These are phyloP conservation scores for Anolis apletophallus DNA, from an alignment of 2,797 vertebrate species.

Conservation along the genomic window DNA sequence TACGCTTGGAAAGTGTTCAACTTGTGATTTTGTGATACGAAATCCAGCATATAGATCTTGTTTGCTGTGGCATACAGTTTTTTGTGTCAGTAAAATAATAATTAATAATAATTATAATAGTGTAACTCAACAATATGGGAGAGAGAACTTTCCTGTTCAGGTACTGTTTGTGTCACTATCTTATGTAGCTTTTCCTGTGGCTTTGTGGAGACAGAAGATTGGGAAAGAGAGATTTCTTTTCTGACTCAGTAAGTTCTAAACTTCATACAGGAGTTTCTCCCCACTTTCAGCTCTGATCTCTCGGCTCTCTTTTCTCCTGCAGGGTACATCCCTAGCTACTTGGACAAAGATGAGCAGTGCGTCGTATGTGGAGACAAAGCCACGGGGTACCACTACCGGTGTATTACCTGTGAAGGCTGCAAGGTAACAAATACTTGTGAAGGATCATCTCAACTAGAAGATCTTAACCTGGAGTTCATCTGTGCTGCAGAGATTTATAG, in stretches of 20 bases:
- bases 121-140: conserved; percentile 1
- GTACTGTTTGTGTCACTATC: not conserved
- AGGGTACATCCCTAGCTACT: conserved; percentile 99
- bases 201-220: not conserved
- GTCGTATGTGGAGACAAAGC: conserved; percentile 98
- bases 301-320: conserved; percentile 42
- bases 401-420: conserved; percentile 99
- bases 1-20: too few species aligned
- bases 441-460: not conserved
- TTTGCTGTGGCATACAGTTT: too few species aligned
- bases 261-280: not conserved
- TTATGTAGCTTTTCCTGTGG: not conserved
- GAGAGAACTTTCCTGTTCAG: not conserved
- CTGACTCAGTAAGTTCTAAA: conserved; percentile 8
- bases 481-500: not conserved
- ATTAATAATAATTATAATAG: too few species aligned
- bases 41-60: too few species aligned
- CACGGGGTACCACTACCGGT: conserved; percentile 98
- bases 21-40: too few species aligned
- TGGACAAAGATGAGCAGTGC: conserved; percentile 99
- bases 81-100: too few species aligned
- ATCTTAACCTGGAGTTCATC: not conserved
- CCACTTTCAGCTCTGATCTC: not conserved
- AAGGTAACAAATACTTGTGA: conserved; percentile 81
- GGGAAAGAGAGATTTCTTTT: not conserved